Conservation (phyloP, 2,888 invertebrate genomes). For the Bursaphelenchus okinawaensis region DNA sequence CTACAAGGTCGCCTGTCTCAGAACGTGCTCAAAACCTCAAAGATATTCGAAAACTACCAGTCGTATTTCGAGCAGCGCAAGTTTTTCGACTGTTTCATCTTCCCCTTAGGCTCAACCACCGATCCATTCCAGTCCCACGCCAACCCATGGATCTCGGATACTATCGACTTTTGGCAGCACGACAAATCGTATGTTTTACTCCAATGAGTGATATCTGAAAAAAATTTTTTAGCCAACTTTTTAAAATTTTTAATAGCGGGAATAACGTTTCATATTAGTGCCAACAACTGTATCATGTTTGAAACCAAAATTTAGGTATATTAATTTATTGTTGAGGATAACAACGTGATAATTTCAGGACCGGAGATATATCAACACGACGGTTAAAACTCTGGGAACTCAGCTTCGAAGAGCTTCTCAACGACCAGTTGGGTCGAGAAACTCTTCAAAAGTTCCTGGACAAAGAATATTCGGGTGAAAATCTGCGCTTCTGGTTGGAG, state of each 20-base stretch:
- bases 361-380: conserved; percentile 81
- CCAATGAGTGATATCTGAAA: neutral
- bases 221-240: neutral
- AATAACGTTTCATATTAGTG: too few species aligned
- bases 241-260: too few species aligned
- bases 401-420: conserved; percentile 81
- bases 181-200: conserved; percentile 72
- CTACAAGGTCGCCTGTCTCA: conserved; percentile 66
- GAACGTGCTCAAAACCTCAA: conserved; percentile 81
- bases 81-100: conserved; percentile 91
- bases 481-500: conserved; percentile 72
- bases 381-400: conserved; percentile 95
- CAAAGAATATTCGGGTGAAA: conserved; percentile 97
- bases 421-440: conserved; percentile 88
- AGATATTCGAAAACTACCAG: conserved; percentile 82
- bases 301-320: too few species aligned
- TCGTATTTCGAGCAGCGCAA: conserved; percentile 74
- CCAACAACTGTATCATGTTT: too few species aligned
- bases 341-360: conserved; percentile 40
- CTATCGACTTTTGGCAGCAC: conserved; percentile 91
- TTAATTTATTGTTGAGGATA: neutral
- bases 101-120: conserved; percentile 72
- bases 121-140: conserved; percentile 62
- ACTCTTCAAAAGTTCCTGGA: conserved; percentile 91
- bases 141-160: conserved; percentile 95